Percentiles rank a stretch among this genome's conserved stretches.
Conservation (phyloP, 2,797 vertebrate species). For the Mormyrops boulengeri region DNA sequence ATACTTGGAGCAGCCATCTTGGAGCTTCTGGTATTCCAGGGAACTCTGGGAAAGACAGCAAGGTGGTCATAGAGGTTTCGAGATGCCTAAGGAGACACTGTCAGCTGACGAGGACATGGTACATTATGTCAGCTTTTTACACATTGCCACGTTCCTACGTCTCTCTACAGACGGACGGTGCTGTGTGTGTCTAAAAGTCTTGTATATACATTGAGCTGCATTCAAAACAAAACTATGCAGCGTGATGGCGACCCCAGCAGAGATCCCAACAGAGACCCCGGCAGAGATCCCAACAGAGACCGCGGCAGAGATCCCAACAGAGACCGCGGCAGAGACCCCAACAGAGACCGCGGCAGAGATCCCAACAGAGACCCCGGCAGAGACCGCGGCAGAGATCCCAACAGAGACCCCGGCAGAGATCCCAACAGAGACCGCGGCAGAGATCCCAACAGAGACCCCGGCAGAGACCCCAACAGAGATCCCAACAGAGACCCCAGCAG, state of each 20-base stretch:
- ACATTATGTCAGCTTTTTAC: not conserved
- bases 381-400: too few species aligned
- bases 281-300: not conserved
- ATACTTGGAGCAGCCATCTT: constrained; percentile 78
- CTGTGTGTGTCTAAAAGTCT: not conserved
- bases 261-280: not conserved
- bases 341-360: too few species aligned
- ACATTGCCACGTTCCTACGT: not conserved
- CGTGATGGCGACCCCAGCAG: not conserved
- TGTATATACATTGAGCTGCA: not conserved
- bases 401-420: too few species aligned
- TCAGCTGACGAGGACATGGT: not conserved
- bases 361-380: too few species aligned
- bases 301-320: too few species aligned
- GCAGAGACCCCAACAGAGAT: too few species aligned
- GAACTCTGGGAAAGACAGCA: constrained; percentile 59
- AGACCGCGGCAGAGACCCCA: too few species aligned
- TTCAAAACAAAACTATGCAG: not conserved
- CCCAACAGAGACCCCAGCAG: too few species aligned
- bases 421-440: too few species aligned
- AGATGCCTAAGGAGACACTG: not conserved
- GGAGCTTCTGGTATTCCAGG: constrained; percentile 81
- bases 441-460: too few species aligned
- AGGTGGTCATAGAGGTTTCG: not conserved
- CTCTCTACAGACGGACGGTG: not conserved